Percentiles rank a stretch among this genome's conserved stretches.
phyloP scores from a whole-genome alignment of 2,888 invertebrate species.

The Palloptera scutellata region DNA sequence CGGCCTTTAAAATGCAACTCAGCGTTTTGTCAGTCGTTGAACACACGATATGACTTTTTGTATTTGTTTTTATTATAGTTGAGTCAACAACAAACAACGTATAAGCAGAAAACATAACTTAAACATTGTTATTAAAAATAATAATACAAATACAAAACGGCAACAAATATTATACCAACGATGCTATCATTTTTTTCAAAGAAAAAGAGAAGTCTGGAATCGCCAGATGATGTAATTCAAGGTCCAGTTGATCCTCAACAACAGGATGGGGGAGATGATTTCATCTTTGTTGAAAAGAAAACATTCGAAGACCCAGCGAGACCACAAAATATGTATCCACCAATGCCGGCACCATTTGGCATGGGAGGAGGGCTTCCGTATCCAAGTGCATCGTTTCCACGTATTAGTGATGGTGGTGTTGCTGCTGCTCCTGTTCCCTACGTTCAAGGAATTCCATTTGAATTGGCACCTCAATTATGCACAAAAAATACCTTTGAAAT shows the following conservation, averaged over 20 bases:
- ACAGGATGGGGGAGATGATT: conserved; percentile 51
- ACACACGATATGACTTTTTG: conserved; percentile 11
- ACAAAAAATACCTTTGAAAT: conserved; percentile 48
- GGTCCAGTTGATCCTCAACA: conserved; percentile 38
- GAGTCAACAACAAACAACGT: conserved; percentile 20
- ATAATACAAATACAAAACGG: conserved; percentile 10
- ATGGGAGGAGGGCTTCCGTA: conserved; percentile 37
- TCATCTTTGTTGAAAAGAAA: conserved; percentile 54
- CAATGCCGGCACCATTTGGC: conserved; percentile 44
- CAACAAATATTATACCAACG: conserved; percentile 17
- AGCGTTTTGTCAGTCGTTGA: neutral
- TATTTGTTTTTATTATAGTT: conserved; percentile 20
- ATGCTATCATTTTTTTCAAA: conserved; percentile 59
- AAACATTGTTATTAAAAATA: conserved; percentile 3
- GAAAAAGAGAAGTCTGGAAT: conserved; percentile 50
- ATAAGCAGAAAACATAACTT: conserved; percentile 12
- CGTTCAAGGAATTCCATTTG: conserved; percentile 58
- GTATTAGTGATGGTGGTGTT: neutral
- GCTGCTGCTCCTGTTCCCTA: conserved; percentile 47
- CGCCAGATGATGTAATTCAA: conserved; percentile 45
- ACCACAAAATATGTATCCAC: conserved; percentile 44
- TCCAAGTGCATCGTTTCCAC: conserved; percentile 22
- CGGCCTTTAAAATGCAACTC: neutral
- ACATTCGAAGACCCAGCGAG: conserved; percentile 30
- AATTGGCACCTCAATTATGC: conserved; percentile 52